Base-by-base conservation (phyloP, 2,797 vertebrate species). In the Argyrosomus regius region DNA sequence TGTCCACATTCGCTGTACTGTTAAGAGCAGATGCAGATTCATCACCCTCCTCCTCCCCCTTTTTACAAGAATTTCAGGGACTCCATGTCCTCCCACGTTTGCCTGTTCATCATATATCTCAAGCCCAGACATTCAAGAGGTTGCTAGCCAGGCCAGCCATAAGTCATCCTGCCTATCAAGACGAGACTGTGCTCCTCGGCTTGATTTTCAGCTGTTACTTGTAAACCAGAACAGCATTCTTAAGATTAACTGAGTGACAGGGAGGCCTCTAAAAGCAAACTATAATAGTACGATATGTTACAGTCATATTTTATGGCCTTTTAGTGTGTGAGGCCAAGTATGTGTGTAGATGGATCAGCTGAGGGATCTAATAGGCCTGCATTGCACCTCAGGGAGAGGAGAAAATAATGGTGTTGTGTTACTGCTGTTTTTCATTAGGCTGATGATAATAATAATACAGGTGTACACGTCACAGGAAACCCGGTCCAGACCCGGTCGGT, bases 151-250 rank as follows among this genome's bases (percentile, higher is more conserved):
- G 88, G 88, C 87, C 87, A 48, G 78, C 82, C 78, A 3, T 93
- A 93, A 91, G 88, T 93, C 91, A 86, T 83, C 84, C 88, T 62
- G 91, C 91, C 92, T 50, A 86, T 92, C 90, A 89, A 48, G 82
- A 24, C 35, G 11, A 66, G 71, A 61, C 56, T 3, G 20, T 57
- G 85, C 77, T 82, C 45, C 82, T 83, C 48, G 18, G 71, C 86
- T 43, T 69, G 87, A 81, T 86, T 88, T 86, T 91, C 90, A 90
- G 89, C 88, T 88, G 88, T 85, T 87, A 69, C 87, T 89, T 86
- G 88, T 92, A 87, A 93, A 92, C 81, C 89, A 82, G 79, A 86
- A 79, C 88, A 78, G 83, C 88, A 83, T 88, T 89, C 84, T 85
- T 81, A 63, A 93, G 89, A 91, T 90, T 81, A 91, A 87, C 82